Evolutionary conservation across 2,113 vertebrate genomes (phyloP).

Genomic region (Bufo gargarizans): DNA sequence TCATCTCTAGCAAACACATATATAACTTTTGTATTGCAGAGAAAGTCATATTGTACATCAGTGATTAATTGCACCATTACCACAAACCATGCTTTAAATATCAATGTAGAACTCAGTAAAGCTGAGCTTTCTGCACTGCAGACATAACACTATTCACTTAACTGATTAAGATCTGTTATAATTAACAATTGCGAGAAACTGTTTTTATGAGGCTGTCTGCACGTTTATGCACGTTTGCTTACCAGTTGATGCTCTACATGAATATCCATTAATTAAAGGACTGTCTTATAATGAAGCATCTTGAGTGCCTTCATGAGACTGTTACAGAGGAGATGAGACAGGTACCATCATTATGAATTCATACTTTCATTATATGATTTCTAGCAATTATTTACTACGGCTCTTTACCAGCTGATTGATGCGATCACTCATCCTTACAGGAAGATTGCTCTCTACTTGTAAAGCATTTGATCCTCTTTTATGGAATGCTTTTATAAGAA

Average conservation of each 20-base stretch:
- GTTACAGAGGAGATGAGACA: conserved; percentile 34
- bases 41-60: not conserved
- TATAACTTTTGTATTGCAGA: not conserved
- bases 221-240: conserved; percentile 15
- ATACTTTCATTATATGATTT: conserved; percentile 24
- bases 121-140: not conserved
- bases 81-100: not conserved
- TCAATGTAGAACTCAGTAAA: not conserved
- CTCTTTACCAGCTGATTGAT: conserved; percentile 36
- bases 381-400: conserved; percentile 26
- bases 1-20: no score
- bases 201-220: conserved; percentile 15
- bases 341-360: conserved; percentile 26
- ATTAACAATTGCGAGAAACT: conserved; percentile 15
- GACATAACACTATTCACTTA: not conserved
- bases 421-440: conserved; percentile 25
- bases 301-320: conserved; percentile 19
- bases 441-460: conserved; percentile 15
- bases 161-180: conserved; percentile 9
- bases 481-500: conserved; percentile 48
- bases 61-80: not conserved
- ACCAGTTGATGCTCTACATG: conserved; percentile 24
- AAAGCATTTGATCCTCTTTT: conserved; percentile 42
- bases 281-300: conserved; percentile 14
- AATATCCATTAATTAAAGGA: conserved; percentile 31